Base-by-base conservation (phyloP, 2,113 vertebrate genomes). In the Aythya baeri region DNA sequence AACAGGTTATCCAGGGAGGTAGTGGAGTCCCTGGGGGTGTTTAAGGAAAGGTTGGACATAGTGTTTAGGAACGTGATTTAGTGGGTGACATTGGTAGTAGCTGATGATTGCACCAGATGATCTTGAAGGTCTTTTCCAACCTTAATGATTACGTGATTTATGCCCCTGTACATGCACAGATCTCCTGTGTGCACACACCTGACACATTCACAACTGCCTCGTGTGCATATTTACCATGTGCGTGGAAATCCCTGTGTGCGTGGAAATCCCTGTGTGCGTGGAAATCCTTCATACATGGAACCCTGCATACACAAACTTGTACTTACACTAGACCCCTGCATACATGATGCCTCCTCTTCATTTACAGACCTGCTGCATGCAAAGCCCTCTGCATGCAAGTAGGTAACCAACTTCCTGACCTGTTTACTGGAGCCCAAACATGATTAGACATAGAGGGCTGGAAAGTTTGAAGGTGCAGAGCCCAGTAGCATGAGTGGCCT, bases 111-210 rank as follows among this genome's bases (percentile, higher is more conserved):
- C 20, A 49, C 20, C 46, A 49, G 46, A 49, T 49, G 46, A 49
- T 49, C 46, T 49, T 22, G 46, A 21, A 22, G 46, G 20, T 11
- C 46, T 49, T 49, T 49, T 49, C 20, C 46, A 49, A 11, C 46
- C 10, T 49, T 49, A 49, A 49, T 49, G 46, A 49, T 49, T 21
- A 20, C 10, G 5, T 49, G 46, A 49, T 22, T 54, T 27, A 0
- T 78, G 41, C 4, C 18, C 58, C 26, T 1, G 11, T 49, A 50
- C 38, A 32, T 7, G 71, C 62, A 29, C 57, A 38, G 29, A 54
- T 61, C 3, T 32, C 43, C 49, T 17, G 50, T 46, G 7, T 25
- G 1, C 38, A 0, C 25, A 1, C 11, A 5, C 22, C 2, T 29
- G 15, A 3, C 6, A 7, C 14, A 1, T 29, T 70, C 46, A 16